Conservation (phyloP, 2,888 invertebrate species). For the Sphinx pinastri region DNA sequence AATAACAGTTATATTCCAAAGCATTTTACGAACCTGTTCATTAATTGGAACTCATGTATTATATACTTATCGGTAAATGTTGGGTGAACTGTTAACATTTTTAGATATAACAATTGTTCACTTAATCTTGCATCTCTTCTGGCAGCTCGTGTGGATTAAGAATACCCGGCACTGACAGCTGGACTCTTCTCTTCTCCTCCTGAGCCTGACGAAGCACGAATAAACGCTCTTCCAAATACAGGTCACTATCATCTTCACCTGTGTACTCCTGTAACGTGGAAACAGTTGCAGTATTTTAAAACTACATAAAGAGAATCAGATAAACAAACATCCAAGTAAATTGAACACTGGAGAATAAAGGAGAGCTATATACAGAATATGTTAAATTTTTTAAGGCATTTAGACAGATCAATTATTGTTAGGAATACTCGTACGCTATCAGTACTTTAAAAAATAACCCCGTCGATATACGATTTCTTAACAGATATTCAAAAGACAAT, state of each 20-base stretch:
- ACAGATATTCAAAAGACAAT: too few species aligned
- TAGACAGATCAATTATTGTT: too few species aligned
- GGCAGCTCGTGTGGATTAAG: constrained; percentile 97
- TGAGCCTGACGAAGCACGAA: constrained; percentile 94
- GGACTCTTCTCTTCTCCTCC: constrained; percentile 95
- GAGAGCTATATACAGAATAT: too few species aligned
- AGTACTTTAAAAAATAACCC: too few species aligned
- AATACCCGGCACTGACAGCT: constrained; percentile 98
- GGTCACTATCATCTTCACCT: constrained; percentile 98
- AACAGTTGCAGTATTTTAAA: neutral
- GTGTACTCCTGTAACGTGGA: constrained; percentile 93
- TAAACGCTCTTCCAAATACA: constrained; percentile 98
- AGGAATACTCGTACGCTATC: too few species aligned
- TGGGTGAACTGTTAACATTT: constrained; percentile 62
- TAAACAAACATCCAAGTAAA: too few species aligned
- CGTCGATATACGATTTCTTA: too few species aligned
- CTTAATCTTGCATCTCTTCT: constrained; percentile 96
- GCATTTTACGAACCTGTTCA: constrained; percentile 15
- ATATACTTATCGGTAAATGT: constrained; percentile 7
- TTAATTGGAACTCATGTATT: constrained; percentile 12
- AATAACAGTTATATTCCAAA: constrained; percentile 14
- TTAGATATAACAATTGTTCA: constrained; percentile 43
- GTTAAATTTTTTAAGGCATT: too few species aligned
- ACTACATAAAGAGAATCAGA: too few species aligned
- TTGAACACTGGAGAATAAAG: too few species aligned